Conservation (phyloP, 1,140 invertebrate genomes). For the Drosophila ironensis region DNA sequence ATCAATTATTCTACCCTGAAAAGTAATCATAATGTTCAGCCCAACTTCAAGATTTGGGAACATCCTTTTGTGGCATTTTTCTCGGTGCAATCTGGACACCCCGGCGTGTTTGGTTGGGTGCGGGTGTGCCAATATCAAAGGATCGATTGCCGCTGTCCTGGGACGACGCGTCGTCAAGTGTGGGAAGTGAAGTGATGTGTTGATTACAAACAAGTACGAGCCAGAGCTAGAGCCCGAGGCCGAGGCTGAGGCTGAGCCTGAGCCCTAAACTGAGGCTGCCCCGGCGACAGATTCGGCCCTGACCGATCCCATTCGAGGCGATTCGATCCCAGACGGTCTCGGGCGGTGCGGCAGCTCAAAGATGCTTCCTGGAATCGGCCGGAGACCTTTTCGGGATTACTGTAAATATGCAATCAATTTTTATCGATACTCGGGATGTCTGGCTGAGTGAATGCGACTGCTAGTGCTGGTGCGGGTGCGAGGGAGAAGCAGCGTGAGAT, state of each 20-base stretch:
- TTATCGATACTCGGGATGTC: constrained; percentile 35
- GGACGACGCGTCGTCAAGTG: constrained; percentile 30
- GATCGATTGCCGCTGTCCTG: constrained; percentile 25
- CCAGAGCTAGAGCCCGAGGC: too few species aligned
- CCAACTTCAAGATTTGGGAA: background rate
- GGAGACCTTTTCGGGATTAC: constrained; percentile 51
- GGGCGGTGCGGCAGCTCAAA: constrained; percentile 33
- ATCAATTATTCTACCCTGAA: too few species aligned
- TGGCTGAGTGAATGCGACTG: background rate
- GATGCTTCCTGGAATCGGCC: constrained; percentile 44
- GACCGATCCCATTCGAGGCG: constrained; percentile 2
- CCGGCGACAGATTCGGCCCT: constrained; percentile 29
- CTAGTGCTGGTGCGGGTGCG: background rate
- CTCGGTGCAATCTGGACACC: constrained; percentile 2
- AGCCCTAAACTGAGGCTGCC: too few species aligned
- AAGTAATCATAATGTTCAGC: too few species aligned
- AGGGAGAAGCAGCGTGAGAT: constrained; percentile 34
- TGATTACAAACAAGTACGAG: constrained; percentile 52
- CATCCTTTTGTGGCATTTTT: background rate
- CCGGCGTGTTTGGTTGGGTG: background rate
- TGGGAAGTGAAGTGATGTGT: constrained; percentile 58
- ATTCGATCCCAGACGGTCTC: background rate
- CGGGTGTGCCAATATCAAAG: constrained; percentile 59
- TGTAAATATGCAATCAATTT: constrained; percentile 58
- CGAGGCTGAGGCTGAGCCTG: too few species aligned